Evolutionary conservation across 2,888 invertebrate genomes (phyloP), one percentile per base, ranked within the genome.

Genomic region (Drosophila niveifrons): DNA sequence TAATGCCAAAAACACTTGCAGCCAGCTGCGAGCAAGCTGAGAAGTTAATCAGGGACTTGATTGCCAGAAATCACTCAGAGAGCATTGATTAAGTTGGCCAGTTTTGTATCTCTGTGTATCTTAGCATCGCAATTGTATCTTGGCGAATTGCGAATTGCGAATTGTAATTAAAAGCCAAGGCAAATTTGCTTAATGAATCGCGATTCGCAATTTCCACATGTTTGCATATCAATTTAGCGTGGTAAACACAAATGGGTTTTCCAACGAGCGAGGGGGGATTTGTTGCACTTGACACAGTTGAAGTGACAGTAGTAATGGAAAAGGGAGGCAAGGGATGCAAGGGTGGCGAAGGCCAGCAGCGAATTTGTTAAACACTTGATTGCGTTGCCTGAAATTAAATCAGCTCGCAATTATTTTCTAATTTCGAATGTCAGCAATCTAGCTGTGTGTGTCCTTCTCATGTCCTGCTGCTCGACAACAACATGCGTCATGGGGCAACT

Each of bases 321-420:
- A 23, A 23, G 23, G 23, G 3, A 18, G 18, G n/a, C n/a, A n/a
- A n/a, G n/a, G n/a, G n/a, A n/a, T n/a, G n/a, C n/a, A n/a, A 18
- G 18, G 18, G 23, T 4, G 23, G 23, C 6, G 23, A 23, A 23
- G 34, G 18, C 57, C 11, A 56, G n/a, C 76, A 65, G 59, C 23
- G 23, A 23, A 23, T 23, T 71, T 68, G 78, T 71, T 77, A 84
- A 81, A 57, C 79, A 72, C 53, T 80, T 53, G 52, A 51, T 53
- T 61, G 55, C 44, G 17, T 43, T 51, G 34, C 13, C 18, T 8
- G 41, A 53, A 70, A 36, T 52, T 43, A 75, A 61, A 62, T 62
- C 23, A 52, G 58, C 44, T 46, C 62, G 17, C 36, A 41, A 47
- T 46, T 59, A 46, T 29, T 46, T 55, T 62, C 29, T 15, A 52